phyloP scores from a whole-genome alignment of 2,888 invertebrate species.

The Lepidonotus clava region DNA sequence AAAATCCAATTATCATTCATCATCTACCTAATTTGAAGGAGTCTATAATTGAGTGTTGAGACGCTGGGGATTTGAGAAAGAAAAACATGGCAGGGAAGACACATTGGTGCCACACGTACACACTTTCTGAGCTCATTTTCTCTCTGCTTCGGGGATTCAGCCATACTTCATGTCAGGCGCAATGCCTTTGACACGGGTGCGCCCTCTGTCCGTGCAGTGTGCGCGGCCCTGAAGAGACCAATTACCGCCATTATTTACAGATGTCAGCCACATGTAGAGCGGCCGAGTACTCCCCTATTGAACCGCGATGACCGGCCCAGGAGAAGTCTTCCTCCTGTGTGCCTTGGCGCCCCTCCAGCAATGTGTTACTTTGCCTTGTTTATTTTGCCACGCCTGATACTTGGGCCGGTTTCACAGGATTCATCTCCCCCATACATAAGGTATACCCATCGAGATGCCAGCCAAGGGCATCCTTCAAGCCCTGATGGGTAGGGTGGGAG shows the following conservation, averaged over 20 bases:
- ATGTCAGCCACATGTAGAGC: background rate
- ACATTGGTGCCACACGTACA: background rate
- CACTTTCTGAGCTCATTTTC: background rate
- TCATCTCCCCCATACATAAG: no score
- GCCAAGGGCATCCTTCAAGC: no score
- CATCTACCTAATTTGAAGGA: no score
- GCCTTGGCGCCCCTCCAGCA: background rate
- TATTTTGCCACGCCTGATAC: background rate
- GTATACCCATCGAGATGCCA: no score
- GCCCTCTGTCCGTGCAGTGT: background rate
- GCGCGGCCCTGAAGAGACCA: constrained; percentile 2
- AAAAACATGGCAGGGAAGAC: no score
- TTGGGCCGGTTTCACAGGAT: background rate
- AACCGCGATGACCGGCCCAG: background rate
- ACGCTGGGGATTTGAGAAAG: no score
- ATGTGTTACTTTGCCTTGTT: background rate
- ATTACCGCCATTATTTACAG: background rate
- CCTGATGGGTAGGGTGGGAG: no score
- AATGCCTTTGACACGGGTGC: background rate
- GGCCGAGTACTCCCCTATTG: background rate
- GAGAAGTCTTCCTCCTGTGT: no score
- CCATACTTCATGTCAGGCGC: no score
- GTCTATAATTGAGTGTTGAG: no score
- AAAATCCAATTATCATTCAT: no score
- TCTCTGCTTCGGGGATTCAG: background rate